Evolutionary conservation across 2,797 vertebrate species (phyloP).

Genomic region (Denticeps clupeoides): DNA sequence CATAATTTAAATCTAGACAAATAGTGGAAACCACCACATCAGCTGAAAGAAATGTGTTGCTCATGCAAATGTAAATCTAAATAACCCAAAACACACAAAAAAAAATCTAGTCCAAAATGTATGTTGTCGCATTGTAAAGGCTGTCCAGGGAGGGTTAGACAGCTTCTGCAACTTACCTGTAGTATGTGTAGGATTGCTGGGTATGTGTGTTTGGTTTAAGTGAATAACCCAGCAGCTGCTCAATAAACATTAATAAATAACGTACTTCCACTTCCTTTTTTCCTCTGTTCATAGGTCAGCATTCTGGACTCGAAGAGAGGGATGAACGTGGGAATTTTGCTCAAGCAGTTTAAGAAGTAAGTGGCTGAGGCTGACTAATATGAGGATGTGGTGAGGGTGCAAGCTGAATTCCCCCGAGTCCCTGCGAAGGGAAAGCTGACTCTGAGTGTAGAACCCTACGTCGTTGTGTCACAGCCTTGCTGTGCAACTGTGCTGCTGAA

Average conservation of each 20-base stretch:
- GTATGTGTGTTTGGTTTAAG: too few species aligned
- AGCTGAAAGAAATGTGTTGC: too few species aligned
- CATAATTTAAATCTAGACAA: too few species aligned
- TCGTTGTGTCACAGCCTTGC: conserved; percentile 3
- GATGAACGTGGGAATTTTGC: conserved; percentile 97
- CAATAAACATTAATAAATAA: background rate
- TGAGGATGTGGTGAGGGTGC: background rate
- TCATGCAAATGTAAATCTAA: too few species aligned
- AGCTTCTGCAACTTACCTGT: too few species aligned
- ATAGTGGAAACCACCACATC: too few species aligned
- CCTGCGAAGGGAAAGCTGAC: background rate
- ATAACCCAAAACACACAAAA: too few species aligned
- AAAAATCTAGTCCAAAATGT: too few species aligned
- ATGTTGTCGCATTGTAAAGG: too few species aligned
- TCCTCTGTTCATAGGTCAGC: conserved; percentile 63
- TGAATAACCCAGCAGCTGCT: background rate
- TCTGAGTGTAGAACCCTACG: conserved; percentile 2
- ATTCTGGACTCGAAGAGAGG: conserved; percentile 92
- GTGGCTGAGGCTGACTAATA: conserved; percentile 27
- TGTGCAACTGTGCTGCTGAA: background rate
- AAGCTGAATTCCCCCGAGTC: background rate
- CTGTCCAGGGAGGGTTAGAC: too few species aligned
- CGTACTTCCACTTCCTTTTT: background rate
- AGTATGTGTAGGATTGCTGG: too few species aligned
- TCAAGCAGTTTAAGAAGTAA: conserved; percentile 98